phyloP scores from a whole-genome alignment of 2,888 invertebrate genomes.

The Diaperis boleti region DNA sequence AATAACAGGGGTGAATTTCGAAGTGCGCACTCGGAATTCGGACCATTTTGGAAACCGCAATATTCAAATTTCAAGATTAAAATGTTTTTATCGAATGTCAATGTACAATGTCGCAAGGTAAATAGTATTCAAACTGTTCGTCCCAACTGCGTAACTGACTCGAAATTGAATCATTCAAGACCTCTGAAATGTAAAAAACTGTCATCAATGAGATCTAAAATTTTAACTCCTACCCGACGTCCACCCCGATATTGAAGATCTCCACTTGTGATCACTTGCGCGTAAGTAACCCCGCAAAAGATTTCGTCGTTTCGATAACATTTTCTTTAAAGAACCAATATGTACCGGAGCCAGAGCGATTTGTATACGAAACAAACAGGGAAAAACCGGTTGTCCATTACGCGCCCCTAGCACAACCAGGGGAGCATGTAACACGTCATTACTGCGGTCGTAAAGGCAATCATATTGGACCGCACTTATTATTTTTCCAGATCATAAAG shows the following conservation, averaged over 20 bases:
- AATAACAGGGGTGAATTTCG: conserved; percentile 9
- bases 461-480: conserved; percentile 61
- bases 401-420: conserved; percentile 37
- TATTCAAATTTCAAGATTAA: too few relatives aligned
- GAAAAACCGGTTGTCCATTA: conserved; percentile 46
- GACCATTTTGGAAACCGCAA: too few relatives aligned
- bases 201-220: too few relatives aligned
- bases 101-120: too few relatives aligned
- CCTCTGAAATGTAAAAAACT: too few relatives aligned
- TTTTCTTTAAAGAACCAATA: not conserved
- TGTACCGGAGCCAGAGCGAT: conserved; percentile 31
- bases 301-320: conserved; percentile 2
- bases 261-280: not conserved
- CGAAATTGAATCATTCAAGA: too few relatives aligned
- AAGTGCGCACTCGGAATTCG: too few relatives aligned
- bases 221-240: too few relatives aligned
- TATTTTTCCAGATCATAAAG: conserved; percentile 61
- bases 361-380: conserved; percentile 41
- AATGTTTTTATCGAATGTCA: too few relatives aligned
- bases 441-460: conserved; percentile 58
- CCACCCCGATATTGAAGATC: too few relatives aligned
- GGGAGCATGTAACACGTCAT: conserved; percentile 53
- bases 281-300: not conserved
- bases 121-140: too few relatives aligned
- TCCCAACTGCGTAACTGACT: too few relatives aligned